These are phyloP conservation scores for Leistus spinibarbis DNA, from an alignment of 2,888 invertebrate genomes.

Conservation along the genomic window DNA sequence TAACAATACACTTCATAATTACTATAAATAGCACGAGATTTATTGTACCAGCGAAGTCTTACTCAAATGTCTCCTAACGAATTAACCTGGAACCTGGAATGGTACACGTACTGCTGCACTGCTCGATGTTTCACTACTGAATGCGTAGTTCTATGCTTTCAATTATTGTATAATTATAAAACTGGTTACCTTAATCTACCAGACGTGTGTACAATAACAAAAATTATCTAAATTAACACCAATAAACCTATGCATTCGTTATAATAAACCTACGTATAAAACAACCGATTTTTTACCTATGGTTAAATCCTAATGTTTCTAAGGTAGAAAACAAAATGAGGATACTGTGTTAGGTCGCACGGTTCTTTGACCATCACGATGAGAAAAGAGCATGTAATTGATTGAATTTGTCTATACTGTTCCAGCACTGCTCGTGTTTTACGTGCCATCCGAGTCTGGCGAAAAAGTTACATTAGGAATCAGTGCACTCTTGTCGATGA, in stretches of 20 bases:
- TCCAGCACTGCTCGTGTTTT: constrained; percentile 80
- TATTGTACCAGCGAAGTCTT: not conserved
- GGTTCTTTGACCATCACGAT: not conserved
- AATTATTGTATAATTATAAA: no score
- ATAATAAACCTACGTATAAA: no score
- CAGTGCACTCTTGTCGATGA: constrained; percentile 86
- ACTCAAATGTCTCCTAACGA: not conserved
- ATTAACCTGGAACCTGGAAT: not conserved
- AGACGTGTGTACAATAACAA: no score
- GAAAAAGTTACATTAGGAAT: constrained; percentile 88
- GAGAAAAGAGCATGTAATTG: not conserved
- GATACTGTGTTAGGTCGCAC: not conserved
- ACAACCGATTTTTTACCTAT: no score
- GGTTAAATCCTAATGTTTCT: no score
- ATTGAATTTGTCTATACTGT: not conserved
- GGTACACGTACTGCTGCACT: no score
- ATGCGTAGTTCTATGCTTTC: no score
- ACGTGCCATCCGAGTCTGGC: constrained; percentile 86
- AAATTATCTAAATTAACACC: no score
- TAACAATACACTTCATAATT: not conserved
- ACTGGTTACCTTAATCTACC: no score
- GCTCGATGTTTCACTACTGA: no score
- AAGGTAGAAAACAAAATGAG: not conserved
- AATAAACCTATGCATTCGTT: no score
- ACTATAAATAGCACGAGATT: not conserved